Conservation (phyloP, 2,797 vertebrate species). For the Mormyrus hasselquistii region DNA sequence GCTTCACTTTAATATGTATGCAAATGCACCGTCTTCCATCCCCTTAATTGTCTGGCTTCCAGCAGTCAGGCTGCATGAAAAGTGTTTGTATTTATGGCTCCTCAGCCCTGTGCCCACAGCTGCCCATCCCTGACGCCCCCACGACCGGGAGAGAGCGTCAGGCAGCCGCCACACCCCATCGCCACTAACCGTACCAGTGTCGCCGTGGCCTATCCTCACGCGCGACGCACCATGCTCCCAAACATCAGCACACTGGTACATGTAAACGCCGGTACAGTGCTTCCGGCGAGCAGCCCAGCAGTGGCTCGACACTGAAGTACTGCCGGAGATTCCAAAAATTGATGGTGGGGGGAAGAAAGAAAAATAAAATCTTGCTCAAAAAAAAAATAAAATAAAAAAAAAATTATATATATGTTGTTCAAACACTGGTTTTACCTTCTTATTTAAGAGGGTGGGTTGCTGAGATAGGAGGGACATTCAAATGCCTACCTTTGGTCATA, state of each 20-base stretch:
- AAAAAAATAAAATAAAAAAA: background rate
- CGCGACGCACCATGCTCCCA: background rate
- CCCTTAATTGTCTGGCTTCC: constrained; percentile 72
- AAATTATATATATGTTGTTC: background rate
- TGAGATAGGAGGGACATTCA: background rate
- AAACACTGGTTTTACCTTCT: background rate
- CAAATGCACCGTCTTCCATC: constrained; percentile 75
- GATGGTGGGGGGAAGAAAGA: background rate
- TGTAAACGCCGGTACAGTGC: background rate
- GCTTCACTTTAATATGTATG: constrained; percentile 91
- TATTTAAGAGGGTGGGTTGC: background rate
- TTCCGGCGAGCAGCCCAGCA: background rate
- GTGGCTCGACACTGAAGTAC: background rate
- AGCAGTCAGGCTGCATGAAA: constrained; percentile 62
- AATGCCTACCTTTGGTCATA: background rate
- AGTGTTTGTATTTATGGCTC: constrained; percentile 47
- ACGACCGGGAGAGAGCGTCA: background rate
- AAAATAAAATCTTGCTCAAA: background rate
- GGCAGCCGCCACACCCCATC: background rate
- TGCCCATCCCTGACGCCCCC: constrained; percentile 10
- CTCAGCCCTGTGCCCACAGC: constrained; percentile 27
- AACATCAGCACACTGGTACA: background rate
- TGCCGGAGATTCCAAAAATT: background rate
- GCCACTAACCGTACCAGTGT: constrained; percentile 49
- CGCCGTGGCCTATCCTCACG: constrained; percentile 27